phyloP scores from a whole-genome alignment of 2,797 vertebrate genomes.

The Etheostoma perlongum region DNA sequence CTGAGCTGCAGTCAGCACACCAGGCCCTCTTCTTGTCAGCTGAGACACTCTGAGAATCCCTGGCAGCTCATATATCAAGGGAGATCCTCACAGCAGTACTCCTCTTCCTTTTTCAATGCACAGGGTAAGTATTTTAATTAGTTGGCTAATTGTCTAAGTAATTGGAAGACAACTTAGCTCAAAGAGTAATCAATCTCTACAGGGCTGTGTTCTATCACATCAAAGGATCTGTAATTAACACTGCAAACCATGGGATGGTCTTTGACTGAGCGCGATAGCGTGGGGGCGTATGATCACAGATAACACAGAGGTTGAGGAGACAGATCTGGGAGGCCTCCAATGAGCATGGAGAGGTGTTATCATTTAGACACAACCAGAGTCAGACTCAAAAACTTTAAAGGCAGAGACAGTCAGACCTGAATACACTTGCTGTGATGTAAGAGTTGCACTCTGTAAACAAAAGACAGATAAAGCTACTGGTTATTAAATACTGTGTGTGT shows the following conservation, averaged over 20 bases:
- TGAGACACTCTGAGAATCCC: slow-evolving; percentile 82
- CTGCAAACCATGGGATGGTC: slow-evolving; percentile 89
- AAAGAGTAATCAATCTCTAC: slow-evolving; percentile 99
- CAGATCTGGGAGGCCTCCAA: slow-evolving; percentile 73
- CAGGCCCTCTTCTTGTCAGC: slow-evolving; percentile 72
- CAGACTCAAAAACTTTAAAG: slow-evolving; percentile 55
- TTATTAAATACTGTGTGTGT: slow-evolving; percentile 44
- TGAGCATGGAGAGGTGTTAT: slow-evolving; percentile 76
- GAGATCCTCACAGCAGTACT: slow-evolving; percentile 86
- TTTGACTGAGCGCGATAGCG: slow-evolving; percentile 82
- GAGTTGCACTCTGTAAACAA: slow-evolving; percentile 66
- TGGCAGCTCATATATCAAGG: slow-evolving; percentile 92
- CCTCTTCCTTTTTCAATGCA: slow-evolving; percentile 95
- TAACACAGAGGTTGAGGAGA: slow-evolving; percentile 79
- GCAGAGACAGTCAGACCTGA: slow-evolving; percentile 39
- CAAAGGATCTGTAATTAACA: slow-evolving; percentile 99
- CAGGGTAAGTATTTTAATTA: slow-evolving; percentile 99
- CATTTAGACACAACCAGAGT: slow-evolving; percentile 59
- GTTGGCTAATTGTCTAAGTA: slow-evolving; percentile 99
- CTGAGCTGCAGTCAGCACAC: slow-evolving; percentile 60
- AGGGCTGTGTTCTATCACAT: slow-evolving; percentile 98
- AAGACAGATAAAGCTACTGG: slow-evolving; percentile 36
- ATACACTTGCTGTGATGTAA: slow-evolving; percentile 57
- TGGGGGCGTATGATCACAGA: slow-evolving; percentile 83
- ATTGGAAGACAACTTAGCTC: slow-evolving; percentile 99